Evolutionary conservation across 2,888 invertebrate genomes (phyloP).

Genomic region (Anoplius nigerrimus): DNA sequence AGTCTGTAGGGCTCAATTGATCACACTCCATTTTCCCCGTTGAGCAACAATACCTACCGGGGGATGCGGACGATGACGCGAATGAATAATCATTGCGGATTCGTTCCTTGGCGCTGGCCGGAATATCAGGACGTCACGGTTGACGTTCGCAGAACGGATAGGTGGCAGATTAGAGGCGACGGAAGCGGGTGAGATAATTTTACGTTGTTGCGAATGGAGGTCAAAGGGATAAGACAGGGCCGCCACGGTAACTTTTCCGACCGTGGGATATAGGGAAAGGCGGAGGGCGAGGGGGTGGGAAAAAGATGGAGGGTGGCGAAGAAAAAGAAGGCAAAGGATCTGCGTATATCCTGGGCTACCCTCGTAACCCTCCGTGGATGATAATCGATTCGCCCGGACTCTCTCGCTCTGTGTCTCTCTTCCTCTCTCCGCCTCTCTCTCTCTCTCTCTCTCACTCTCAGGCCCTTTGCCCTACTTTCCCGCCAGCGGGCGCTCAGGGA

Average conservation of each 20-base stretch:
- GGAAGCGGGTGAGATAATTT: constrained; percentile 32
- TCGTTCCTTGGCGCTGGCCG: too few relatives aligned
- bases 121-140: too few relatives aligned
- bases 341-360: constrained; percentile 44
- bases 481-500: background rate
- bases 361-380: constrained; percentile 59
- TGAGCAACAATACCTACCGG: background rate
- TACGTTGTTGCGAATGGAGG: constrained; percentile 49
- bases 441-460: too few relatives aligned
- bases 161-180: too few relatives aligned
- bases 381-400: constrained; percentile 64
- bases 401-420: too few relatives aligned
- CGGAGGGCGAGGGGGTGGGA: too few relatives aligned
- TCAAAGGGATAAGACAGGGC: constrained; percentile 47
- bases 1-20: too few relatives aligned
- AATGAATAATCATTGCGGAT: background rate
- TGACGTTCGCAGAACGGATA: too few relatives aligned
- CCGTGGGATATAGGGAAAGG: constrained; percentile 31
- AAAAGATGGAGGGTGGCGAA: constrained; percentile 37
- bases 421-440: too few relatives aligned
- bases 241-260: constrained; percentile 10
- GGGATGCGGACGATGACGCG: constrained; percentile 22
- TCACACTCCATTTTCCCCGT: constrained; percentile 7
- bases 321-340: constrained; percentile 36
- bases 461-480: constrained; percentile 54